Percentiles rank a stretch among this genome's conserved stretches.
These are phyloP conservation scores for Antheraea mylitta DNA, from an alignment of 1,140 invertebrate genomes.

Conservation along the genomic window DNA sequence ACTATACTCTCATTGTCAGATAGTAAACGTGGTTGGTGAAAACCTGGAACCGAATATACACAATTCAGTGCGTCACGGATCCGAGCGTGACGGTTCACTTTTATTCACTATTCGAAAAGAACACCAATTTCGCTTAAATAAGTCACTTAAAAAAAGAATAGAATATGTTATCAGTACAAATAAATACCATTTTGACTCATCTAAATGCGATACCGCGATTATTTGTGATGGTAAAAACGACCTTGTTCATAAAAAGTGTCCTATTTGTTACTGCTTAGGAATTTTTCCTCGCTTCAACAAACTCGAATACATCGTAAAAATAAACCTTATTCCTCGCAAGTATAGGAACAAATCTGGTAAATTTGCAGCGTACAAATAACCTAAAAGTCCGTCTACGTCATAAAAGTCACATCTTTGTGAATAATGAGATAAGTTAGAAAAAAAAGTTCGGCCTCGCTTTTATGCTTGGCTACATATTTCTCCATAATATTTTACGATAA, in stretches of 20 bases:
- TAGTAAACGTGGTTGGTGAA: too few relatives aligned
- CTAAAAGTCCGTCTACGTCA: constrained; percentile 54
- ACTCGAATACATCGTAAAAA: constrained; percentile 16
- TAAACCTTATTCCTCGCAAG: constrained; percentile 20
- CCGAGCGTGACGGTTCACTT: too few relatives aligned
- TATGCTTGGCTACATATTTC: constrained; percentile 47
- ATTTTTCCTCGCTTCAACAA: not conserved
- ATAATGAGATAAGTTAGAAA: constrained; percentile 63
- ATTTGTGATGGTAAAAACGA: not conserved
- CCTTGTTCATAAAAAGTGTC: not conserved
- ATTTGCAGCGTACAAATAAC: constrained; percentile 56
- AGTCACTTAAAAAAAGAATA: too few relatives aligned
- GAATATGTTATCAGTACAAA: too few relatives aligned
- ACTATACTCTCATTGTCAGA: too few relatives aligned
- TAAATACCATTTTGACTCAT: not conserved
- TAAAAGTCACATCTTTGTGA: constrained; percentile 69
- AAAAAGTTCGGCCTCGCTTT: constrained; percentile 51
- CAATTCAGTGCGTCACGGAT: too few relatives aligned
- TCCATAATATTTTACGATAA: constrained; percentile 60
- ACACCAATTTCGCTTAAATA: too few relatives aligned
- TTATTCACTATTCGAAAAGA: too few relatives aligned
- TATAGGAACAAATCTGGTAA: constrained; percentile 33
- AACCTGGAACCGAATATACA: too few relatives aligned
- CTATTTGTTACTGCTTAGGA: not conserved
- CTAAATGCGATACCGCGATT: not conserved